Conservation (phyloP, 2,113 vertebrate species). For the Rhynchopsitta pachyrhyncha region DNA sequence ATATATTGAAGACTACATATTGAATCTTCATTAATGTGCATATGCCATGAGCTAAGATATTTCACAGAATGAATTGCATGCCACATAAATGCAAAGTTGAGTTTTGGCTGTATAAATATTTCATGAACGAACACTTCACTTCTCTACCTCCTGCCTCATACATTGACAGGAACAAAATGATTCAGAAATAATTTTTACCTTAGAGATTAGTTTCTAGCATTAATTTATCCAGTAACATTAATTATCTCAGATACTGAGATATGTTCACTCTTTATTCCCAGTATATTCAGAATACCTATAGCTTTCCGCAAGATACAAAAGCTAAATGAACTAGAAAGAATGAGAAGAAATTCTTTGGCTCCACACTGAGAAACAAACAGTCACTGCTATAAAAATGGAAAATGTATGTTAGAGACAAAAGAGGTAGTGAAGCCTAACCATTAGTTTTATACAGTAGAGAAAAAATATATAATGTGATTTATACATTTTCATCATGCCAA, state of each 20-base stretch:
- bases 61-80: not conserved
- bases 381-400: not conserved
- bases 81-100: not conserved
- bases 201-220: not conserved
- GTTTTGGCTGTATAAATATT: not conserved
- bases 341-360: not conserved
- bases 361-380: not conserved
- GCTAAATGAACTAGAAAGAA: not conserved
- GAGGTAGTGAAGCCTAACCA: not conserved
- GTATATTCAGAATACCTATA: not conserved
- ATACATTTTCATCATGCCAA: not conserved
- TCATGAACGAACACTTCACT: accelerated
- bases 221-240: not conserved
- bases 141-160: not conserved
- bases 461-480: not conserved
- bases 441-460: not conserved
- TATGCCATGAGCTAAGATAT: not conserved
- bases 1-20: not conserved
- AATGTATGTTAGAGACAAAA: not conserved
- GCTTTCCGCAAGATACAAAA: not conserved
- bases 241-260: not conserved
- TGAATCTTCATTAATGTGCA: not conserved
- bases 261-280: not conserved
- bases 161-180: not conserved
- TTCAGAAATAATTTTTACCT: not conserved